Conservation (phyloP, 2,888 invertebrate species). For the Melangyna quadrimaculata region DNA sequence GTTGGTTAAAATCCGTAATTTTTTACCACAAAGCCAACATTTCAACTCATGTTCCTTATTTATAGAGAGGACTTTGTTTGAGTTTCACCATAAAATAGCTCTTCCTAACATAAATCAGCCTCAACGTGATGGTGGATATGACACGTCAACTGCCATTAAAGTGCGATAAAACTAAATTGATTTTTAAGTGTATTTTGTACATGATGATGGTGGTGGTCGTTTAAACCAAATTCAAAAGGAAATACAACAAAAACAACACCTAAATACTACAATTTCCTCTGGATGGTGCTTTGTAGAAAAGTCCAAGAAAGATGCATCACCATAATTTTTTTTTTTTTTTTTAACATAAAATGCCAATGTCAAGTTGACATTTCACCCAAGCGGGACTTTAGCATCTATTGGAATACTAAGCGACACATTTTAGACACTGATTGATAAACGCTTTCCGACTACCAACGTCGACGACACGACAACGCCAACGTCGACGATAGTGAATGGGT, state of each 20-base stretch:
- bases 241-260: not conserved
- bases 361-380: conserved; percentile 33
- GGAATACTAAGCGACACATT: conserved; percentile 46
- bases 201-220: too few relatives aligned
- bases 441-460: not conserved
- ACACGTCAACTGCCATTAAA: conserved; percentile 23
- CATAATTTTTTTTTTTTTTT: not conserved
- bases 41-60: not conserved
- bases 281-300: not conserved
- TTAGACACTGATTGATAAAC: conserved; percentile 57
- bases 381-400: conserved; percentile 11
- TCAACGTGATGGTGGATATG: conserved; percentile 7
- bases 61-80: not conserved
- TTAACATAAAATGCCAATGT: not conserved
- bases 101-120: not conserved
- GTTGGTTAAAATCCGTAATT: not conserved
- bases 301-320: conserved; percentile 15
- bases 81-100: not conserved
- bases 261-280: not conserved
- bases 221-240: not conserved
- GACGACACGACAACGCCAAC: not conserved
- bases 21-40: not conserved
- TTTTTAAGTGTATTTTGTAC: conserved; percentile 28
- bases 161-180: conserved; percentile 9
- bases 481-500: not conserved